Percentiles rank a stretch among this genome's conserved stretches.
phyloP scores from a whole-genome alignment of 2,113 vertebrate genomes.

The Leucosticte australis region DNA sequence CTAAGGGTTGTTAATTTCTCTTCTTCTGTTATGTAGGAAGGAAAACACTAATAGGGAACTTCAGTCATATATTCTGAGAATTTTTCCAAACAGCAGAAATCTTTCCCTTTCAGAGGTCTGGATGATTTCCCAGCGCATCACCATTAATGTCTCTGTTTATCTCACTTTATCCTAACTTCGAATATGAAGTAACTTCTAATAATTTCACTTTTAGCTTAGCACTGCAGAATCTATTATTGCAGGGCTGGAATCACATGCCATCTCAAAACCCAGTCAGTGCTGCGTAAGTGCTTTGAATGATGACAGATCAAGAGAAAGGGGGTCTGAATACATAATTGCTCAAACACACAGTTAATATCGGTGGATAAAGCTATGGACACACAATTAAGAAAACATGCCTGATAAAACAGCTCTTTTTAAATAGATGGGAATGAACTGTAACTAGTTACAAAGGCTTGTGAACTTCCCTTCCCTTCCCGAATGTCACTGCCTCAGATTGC shows the following conservation, averaged over 20 bases:
- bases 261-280: conserved; percentile 8
- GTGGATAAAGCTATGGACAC: conserved; percentile 60
- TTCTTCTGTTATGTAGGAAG: background rate
- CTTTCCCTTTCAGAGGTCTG: background rate
- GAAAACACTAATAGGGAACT: background rate
- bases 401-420: conserved; percentile 61
- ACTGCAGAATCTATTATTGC: conserved; percentile 61
- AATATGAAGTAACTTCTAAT: conserved; percentile 64
- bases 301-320: conserved; percentile 64
- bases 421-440: conserved; percentile 19
- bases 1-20: background rate
- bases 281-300: conserved; percentile 52
- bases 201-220: conserved; percentile 64
- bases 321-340: conserved; percentile 60
- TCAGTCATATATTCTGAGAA: background rate
- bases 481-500: conserved; percentile 64
- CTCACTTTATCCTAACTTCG: conserved; percentile 51
- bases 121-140: conserved; percentile 22
- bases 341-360: conserved; percentile 31
- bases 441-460: conserved; percentile 53
- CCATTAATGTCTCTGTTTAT: conserved; percentile 52
- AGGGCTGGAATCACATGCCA: conserved; percentile 2
- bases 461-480: conserved; percentile 63
- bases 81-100: conserved; percentile 31
- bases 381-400: conserved; percentile 69